A percentile compares a stretch with the other conserved stretches of the same genome.
phyloP scores from a whole-genome alignment of 1,140 invertebrate genomes.

The Bicyclus anynana region DNA sequence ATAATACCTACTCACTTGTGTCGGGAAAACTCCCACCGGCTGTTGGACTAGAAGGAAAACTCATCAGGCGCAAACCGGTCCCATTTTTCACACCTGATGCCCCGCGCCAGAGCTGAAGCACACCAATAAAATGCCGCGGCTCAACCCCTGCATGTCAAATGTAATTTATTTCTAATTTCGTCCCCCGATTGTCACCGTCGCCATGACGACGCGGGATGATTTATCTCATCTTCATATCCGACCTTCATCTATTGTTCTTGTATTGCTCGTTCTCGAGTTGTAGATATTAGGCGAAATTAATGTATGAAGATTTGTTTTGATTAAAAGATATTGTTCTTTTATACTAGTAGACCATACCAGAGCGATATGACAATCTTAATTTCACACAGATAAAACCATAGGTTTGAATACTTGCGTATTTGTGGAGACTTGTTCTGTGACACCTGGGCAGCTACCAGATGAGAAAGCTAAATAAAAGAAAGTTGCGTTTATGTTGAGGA shows the following conservation, averaged over 20 bases:
- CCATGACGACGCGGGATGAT: constrained; percentile 39
- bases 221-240: constrained; percentile 34
- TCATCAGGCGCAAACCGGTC: constrained; percentile 35
- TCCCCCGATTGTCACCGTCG: constrained; percentile 37
- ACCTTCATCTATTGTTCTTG: constrained; percentile 34
- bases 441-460: too few species aligned
- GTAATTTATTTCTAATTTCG: constrained; percentile 61
- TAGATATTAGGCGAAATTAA: too few species aligned
- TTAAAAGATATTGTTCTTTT: too few species aligned
- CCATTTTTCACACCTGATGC: constrained; percentile 53
- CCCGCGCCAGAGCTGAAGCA: constrained; percentile 34
- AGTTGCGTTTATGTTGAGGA: too few species aligned
- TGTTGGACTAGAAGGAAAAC: constrained; percentile 19
- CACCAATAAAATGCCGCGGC: constrained; percentile 38
- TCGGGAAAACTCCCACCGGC: neutral
- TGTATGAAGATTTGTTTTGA: too few species aligned
- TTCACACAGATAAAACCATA: too few species aligned
- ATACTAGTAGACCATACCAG: too few species aligned
- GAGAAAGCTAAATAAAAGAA: too few species aligned
- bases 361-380: too few species aligned
- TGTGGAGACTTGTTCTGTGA: too few species aligned
- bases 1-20: too few species aligned
- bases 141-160: constrained; percentile 42
- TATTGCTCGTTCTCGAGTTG: neutral
- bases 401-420: too few species aligned